A percentile compares a stretch with the other conserved stretches of the same genome.
phyloP scores from a whole-genome alignment of 2,888 invertebrate genomes.

The Latrodectus hesperus region DNA sequence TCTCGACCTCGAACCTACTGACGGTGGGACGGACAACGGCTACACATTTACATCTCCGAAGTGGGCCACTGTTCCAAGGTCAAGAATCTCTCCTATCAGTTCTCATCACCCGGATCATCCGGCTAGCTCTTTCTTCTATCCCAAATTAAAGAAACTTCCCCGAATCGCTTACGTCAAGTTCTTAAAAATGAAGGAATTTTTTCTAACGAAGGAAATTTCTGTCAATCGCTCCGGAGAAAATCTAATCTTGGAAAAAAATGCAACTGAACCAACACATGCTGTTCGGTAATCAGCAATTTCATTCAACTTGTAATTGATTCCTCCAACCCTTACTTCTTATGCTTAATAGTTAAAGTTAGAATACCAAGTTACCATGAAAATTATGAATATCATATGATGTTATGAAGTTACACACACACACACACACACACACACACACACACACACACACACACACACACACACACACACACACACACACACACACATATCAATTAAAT shows the following conservation, averaged over 20 bases:
- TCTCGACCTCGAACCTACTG: slow-evolving; percentile 92
- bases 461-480: too few relatives aligned
- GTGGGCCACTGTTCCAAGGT: slow-evolving; percentile 93
- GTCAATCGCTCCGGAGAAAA: slow-evolving; percentile 36
- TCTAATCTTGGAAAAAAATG: slow-evolving; percentile 9
- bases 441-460: too few relatives aligned
- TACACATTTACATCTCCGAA: slow-evolving; percentile 97
- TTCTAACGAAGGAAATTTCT: slow-evolving; percentile 25
- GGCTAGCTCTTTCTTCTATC: slow-evolving; percentile 95
- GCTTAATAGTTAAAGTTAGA: not conserved
- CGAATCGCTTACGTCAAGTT: slow-evolving; percentile 87
- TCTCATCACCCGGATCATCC: slow-evolving; percentile 92
- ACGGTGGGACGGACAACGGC: slow-evolving; percentile 95
- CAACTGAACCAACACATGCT: not conserved
- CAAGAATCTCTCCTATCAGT: slow-evolving; percentile 90
- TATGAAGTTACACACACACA: too few relatives aligned
- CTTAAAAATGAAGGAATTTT: slow-evolving; percentile 73
- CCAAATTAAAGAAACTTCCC: slow-evolving; percentile 88
- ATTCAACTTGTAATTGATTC: too few relatives aligned
- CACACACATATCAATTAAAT: too few relatives aligned
- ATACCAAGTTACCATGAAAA: not conserved
- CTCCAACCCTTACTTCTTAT: too few relatives aligned
- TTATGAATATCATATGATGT: not conserved
- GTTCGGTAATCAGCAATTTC: slow-evolving; percentile 23
- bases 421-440: too few relatives aligned